Evolutionary conservation across 2,113 vertebrate species (phyloP).

Genomic region (Dendropsophus ebraccatus): DNA sequence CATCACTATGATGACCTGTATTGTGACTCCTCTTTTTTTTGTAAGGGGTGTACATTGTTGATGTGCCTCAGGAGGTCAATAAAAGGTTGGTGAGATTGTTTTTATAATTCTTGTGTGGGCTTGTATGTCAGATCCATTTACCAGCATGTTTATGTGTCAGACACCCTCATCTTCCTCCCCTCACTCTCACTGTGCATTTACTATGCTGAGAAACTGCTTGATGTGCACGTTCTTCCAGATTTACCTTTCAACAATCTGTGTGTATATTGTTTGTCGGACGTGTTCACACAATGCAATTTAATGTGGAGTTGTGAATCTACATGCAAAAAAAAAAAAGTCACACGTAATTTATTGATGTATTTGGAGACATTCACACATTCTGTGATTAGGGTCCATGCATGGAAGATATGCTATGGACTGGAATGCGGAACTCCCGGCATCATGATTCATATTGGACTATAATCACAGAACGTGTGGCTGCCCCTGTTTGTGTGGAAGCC

Average conservation of each 20-base stretch:
- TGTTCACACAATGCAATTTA: no score
- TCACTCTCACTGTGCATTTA: constrained; percentile 12
- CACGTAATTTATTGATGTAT: no score
- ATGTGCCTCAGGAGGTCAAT: neutral
- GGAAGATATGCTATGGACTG: no score
- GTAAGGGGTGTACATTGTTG: neutral
- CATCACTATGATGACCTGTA: neutral
- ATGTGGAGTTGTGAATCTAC: no score
- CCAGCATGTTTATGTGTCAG: constrained; percentile 11
- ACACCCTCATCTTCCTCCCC: neutral
- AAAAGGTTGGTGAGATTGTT: constrained; percentile 20
- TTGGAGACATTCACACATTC: no score
- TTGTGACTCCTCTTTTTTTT: neutral
- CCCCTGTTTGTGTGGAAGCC: no score
- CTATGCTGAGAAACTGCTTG: neutral
- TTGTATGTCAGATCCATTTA: constrained; percentile 14
- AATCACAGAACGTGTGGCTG: no score
- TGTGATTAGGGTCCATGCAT: no score
- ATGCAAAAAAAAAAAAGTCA: no score
- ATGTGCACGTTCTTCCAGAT: neutral
- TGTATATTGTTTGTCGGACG: no score
- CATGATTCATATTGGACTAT: no score
- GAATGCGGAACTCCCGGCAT: no score
- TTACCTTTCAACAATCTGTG: neutral
- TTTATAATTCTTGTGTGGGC: constrained; percentile 10